Conservation (phyloP, 2,888 invertebrate species). For the Agrochola litura region DNA sequence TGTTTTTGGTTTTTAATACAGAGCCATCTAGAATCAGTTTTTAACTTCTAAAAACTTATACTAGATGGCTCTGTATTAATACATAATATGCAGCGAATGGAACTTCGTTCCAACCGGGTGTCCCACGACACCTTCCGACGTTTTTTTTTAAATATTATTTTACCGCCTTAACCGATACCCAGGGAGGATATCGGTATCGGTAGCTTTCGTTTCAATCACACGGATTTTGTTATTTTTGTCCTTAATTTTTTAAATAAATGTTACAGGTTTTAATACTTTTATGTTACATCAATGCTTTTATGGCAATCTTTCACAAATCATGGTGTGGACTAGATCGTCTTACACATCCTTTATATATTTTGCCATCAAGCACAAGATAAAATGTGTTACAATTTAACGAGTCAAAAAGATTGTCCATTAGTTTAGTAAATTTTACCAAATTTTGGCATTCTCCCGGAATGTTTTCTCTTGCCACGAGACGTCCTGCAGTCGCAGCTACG, state of each 20-base stretch:
- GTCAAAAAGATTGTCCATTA: slow-evolving; percentile 42
- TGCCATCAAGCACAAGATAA: slow-evolving; percentile 9
- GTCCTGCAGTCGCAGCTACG: slow-evolving; percentile 13
- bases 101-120: too few relatives aligned
- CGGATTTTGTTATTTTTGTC: slow-evolving; percentile 12
- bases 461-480: slow-evolving; percentile 28
- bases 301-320: slow-evolving; percentile 37
- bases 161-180: not conserved
- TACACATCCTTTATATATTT: slow-evolving; percentile 36
- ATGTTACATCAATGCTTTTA: slow-evolving; percentile 29
- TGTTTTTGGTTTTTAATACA: too few relatives aligned
- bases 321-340: slow-evolving; percentile 10
- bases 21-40: too few relatives aligned
- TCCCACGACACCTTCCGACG: too few relatives aligned
- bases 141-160: not conserved
- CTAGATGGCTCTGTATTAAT: too few relatives aligned
- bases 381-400: slow-evolving; percentile 18
- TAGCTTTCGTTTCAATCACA: slow-evolving; percentile 13
- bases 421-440: not conserved
- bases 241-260: slow-evolving; percentile 18
- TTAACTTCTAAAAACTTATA: too few relatives aligned
- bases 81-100: too few relatives aligned
- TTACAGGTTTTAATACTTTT: slow-evolving; percentile 24
- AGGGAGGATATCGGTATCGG: too few relatives aligned
- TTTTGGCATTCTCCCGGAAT: slow-evolving; percentile 20